Evolutionary conservation across 1,140 invertebrate species (phyloP).

Genomic region (Hydropsyche tenuis): DNA sequence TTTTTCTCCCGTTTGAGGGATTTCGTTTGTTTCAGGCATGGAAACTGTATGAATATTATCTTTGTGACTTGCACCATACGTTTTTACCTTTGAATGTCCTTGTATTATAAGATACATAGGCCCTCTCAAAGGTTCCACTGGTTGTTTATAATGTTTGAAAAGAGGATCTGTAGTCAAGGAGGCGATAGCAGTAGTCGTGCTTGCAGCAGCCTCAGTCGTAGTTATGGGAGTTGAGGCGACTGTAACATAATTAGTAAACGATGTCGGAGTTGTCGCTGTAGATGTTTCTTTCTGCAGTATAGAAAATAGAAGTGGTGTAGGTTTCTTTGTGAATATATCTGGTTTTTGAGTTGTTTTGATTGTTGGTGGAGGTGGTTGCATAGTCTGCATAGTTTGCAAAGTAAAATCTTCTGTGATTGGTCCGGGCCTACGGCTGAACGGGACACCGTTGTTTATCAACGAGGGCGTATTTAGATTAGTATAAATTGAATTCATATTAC

Average conservation of each 20-base stretch:
- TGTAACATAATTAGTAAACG: slow-evolving; percentile 49
- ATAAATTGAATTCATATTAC: slow-evolving; percentile 47
- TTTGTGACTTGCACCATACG: slow-evolving; percentile 72
- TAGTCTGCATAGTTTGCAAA: slow-evolving; percentile 60
- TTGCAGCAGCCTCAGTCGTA: slow-evolving; percentile 54
- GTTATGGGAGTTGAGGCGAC: slow-evolving; percentile 58
- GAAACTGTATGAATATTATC: slow-evolving; percentile 53
- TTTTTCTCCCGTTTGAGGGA: slow-evolving; percentile 53
- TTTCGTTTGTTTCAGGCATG: slow-evolving; percentile 64
- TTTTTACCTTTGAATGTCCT: slow-evolving; percentile 83
- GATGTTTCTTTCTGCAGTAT: slow-evolving; percentile 54
- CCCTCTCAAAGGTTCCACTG: slow-evolving; percentile 66
- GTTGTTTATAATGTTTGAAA: slow-evolving; percentile 70
- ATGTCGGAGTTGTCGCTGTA: slow-evolving; percentile 38
- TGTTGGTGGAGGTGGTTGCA: slow-evolving; percentile 58
- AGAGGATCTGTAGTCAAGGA: slow-evolving; percentile 63
- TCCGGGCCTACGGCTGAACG: slow-evolving; percentile 44
- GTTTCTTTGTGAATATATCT: slow-evolving; percentile 50
- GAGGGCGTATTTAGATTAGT: slow-evolving; percentile 27
- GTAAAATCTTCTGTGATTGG: slow-evolving; percentile 48
- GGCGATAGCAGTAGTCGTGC: slow-evolving; percentile 54
- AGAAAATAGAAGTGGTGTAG: slow-evolving; percentile 48
- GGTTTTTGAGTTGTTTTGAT: slow-evolving; percentile 52
- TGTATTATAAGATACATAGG: slow-evolving; percentile 82
- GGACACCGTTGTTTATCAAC: slow-evolving; percentile 44